Percentiles rank a stretch among this genome's conserved stretches.
Conservation (phyloP, 1,140 invertebrate genomes). For the Zaprionus gabonicus region DNA sequence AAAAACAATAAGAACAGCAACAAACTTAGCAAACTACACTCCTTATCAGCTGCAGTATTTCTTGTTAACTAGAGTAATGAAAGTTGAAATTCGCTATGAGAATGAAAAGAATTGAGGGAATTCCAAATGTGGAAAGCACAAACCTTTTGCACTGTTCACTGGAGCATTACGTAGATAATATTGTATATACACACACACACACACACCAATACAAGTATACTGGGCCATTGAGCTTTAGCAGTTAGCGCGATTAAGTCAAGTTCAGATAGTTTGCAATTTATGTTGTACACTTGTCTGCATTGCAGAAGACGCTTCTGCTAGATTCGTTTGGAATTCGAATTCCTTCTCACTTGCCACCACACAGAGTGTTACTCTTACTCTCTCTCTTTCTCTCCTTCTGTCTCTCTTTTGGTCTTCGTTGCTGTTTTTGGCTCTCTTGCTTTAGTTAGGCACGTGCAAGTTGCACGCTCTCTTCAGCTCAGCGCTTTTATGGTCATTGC, state of each 20-base stretch:
- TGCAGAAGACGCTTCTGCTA: constrained; percentile 23
- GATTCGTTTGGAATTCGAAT: constrained; percentile 20
- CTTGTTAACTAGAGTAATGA: constrained; percentile 21
- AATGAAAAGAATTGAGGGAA: constrained; percentile 12
- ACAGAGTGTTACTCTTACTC: not conserved
- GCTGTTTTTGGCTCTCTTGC: not conserved
- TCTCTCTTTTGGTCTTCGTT: no score
- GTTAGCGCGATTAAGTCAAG: constrained; percentile 18
- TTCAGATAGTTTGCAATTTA: constrained; percentile 31
- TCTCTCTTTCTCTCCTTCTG: not conserved
- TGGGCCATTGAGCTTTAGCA: constrained; percentile 11
- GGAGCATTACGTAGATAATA: constrained; percentile 61
- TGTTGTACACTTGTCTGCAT: constrained; percentile 35
- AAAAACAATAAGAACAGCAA: not conserved
- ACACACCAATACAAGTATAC: not conserved
- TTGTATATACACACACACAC: not conserved
- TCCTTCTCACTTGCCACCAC: constrained; percentile 12
- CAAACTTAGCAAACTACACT: not conserved
- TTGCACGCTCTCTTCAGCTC: constrained; percentile 34
- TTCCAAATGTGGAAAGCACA: constrained; percentile 46
- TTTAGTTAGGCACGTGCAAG: constrained; percentile 43
- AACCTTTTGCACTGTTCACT: constrained; percentile 47
- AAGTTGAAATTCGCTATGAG: not conserved
- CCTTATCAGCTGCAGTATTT: constrained; percentile 29
- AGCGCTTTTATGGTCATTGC: constrained; percentile 47